Evolutionary conservation across 2,113 vertebrate genomes (phyloP).

Genomic region (Fulica atra): DNA sequence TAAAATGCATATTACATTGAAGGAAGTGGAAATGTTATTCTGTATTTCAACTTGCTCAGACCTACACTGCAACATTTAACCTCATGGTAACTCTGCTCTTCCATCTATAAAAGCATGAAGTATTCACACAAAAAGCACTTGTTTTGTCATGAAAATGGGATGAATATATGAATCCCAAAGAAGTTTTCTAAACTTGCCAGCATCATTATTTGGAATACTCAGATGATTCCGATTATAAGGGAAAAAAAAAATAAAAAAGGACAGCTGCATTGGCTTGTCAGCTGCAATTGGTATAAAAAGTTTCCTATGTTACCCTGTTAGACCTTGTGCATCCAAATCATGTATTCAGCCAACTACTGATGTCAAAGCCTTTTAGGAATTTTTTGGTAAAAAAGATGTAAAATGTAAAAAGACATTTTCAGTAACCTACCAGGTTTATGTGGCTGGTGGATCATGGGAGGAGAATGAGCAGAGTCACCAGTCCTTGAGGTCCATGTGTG

Average conservation of each 20-base stretch:
- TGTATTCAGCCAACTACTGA: neutral
- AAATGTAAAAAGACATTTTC: neutral
- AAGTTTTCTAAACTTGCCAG: neutral
- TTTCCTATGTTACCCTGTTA: neutral
- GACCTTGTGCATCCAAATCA: neutral
- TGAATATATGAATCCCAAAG: slow-evolving; percentile 31
- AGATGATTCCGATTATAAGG: neutral
- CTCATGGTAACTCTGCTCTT: slow-evolving; percentile 35
- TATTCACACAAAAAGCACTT: neutral
- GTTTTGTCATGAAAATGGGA: slow-evolving; percentile 36
- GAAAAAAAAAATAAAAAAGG: neutral
- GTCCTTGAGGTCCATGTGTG: accelerated
- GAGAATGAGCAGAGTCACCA: neutral
- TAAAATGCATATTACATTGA: slow-evolving; percentile 64
- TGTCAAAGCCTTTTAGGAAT: neutral
- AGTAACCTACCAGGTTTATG: neutral
- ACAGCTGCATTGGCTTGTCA: neutral
- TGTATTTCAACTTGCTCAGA: slow-evolving; percentile 47
- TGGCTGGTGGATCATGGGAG: neutral
- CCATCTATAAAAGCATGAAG: slow-evolving; percentile 20
- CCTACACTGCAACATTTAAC: slow-evolving; percentile 32
- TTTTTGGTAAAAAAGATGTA: neutral
- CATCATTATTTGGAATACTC: neutral
- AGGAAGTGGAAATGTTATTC: slow-evolving; percentile 44
- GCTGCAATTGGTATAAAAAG: neutral